Evolutionary conservation across 2,797 vertebrate species (phyloP).

Genomic region (Odontamblyopus lacepedii): DNA sequence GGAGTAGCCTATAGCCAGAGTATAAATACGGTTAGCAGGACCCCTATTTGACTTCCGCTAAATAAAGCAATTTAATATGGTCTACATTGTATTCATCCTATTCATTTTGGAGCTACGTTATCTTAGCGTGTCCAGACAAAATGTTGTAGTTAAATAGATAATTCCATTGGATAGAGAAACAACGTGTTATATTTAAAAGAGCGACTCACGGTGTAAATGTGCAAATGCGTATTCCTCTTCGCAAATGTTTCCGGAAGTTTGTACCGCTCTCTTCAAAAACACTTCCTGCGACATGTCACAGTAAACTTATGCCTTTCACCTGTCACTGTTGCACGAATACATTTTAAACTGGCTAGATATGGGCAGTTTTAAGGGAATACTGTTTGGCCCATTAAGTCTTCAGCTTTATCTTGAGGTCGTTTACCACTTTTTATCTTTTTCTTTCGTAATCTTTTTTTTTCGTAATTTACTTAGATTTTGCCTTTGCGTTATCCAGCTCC

Average conservation of each 20-base stretch:
- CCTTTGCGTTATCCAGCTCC: too few species aligned
- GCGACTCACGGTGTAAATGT: slow-evolving; percentile 4
- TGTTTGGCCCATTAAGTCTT: too few species aligned
- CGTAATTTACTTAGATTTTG: too few species aligned
- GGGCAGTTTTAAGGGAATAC: not conserved
- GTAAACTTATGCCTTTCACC: not conserved
- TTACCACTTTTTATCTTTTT: too few species aligned
- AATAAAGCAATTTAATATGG: not conserved
- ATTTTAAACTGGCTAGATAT: not conserved
- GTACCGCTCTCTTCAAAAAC: not conserved
- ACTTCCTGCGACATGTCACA: not conserved
- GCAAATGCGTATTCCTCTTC: slow-evolving; percentile 1
- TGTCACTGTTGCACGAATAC: not conserved
- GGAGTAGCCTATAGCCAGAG: not conserved
- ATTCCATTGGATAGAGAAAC: not conserved
- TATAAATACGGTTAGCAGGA: slow-evolving; percentile 1
- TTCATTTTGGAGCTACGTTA: not conserved
- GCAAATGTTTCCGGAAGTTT: slow-evolving; percentile 8
- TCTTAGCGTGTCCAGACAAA: not conserved
- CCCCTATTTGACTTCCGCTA: not conserved
- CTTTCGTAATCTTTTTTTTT: too few species aligned
- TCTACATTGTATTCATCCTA: too few species aligned
- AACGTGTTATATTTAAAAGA: not conserved
- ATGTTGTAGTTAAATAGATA: not conserved
- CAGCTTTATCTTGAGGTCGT: too few species aligned